phyloP scores from a whole-genome alignment of 2,113 vertebrate genomes.

The Dicaeum eximium region DNA sequence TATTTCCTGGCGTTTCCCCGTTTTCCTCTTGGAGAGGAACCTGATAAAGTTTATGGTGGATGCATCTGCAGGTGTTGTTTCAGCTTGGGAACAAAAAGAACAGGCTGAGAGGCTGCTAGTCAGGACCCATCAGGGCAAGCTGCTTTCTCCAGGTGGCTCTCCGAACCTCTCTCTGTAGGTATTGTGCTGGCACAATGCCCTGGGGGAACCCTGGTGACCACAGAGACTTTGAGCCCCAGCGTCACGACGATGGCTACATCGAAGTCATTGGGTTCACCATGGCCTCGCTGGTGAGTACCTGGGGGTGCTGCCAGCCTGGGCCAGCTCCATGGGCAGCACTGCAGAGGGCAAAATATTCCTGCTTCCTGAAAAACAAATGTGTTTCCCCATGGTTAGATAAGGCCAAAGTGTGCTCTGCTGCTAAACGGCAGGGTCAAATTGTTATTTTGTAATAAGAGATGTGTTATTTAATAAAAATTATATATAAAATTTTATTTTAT shows the following conservation, averaged over 20 bases:
- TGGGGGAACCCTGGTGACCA: constrained; percentile 84
- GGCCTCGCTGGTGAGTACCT: constrained; percentile 77
- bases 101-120: not conserved
- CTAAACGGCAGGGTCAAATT: not conserved
- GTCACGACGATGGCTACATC: constrained; percentile 83
- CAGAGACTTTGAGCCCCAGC: constrained; percentile 81
- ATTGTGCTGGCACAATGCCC: constrained; percentile 85
- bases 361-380: not conserved
- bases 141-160: not conserved
- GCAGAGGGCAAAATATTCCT: too few relatives aligned
- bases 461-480: not conserved
- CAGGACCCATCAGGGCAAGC: not conserved
- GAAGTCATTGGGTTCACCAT: constrained; percentile 85
- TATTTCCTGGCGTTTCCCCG: not conserved
- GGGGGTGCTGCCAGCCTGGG: not conserved
- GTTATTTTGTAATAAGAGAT: not conserved
- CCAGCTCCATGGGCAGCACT: accelerated
- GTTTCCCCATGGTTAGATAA: not conserved
- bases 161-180: constrained; percentile 59
- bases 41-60: not conserved
- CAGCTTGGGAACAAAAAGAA: not conserved
- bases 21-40: not conserved
- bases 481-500: too few relatives aligned
- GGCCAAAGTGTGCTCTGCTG: not conserved
- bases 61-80: not conserved